Evolutionary conservation across 2,113 vertebrate genomes (phyloP).

Genomic region (Lepus americanus): DNA sequence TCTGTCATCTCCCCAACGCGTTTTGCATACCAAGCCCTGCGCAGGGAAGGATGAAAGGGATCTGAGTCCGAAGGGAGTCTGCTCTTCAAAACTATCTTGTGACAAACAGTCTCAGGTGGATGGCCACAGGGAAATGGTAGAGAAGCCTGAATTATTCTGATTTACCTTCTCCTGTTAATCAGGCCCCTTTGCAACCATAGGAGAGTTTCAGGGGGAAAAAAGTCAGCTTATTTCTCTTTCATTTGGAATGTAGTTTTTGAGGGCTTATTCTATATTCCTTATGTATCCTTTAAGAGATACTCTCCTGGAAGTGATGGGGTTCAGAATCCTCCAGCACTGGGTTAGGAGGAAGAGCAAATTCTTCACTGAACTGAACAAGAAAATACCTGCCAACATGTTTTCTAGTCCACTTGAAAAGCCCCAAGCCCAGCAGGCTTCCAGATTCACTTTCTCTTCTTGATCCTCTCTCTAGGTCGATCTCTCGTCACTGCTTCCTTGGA

Average conservation of each 20-base stretch:
- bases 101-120: conserved; percentile 27
- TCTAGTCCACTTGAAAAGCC: background rate
- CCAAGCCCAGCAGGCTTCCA: background rate
- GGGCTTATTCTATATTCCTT: conserved; percentile 57
- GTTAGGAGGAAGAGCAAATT: background rate
- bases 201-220: background rate
- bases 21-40: background rate
- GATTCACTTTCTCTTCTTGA: background rate
- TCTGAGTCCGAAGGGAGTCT: background rate
- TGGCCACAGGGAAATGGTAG: background rate
- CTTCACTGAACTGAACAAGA: background rate
- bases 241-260: conserved; percentile 44
- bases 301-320: background rate
- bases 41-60: conserved; percentile 48
- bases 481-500: background rate
- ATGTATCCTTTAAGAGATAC: conserved; percentile 47
- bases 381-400: background rate
- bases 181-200: conserved; percentile 10
- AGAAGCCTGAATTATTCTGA: conserved; percentile 73
- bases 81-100: conserved; percentile 55
- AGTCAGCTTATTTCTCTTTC: conserved; percentile 52
- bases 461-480: background rate
- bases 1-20: background rate
- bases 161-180: conserved; percentile 62
- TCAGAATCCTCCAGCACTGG: background rate